phyloP scores from a whole-genome alignment of 1,140 invertebrate genomes.

The Macrobrachium rosenbergii region DNA sequence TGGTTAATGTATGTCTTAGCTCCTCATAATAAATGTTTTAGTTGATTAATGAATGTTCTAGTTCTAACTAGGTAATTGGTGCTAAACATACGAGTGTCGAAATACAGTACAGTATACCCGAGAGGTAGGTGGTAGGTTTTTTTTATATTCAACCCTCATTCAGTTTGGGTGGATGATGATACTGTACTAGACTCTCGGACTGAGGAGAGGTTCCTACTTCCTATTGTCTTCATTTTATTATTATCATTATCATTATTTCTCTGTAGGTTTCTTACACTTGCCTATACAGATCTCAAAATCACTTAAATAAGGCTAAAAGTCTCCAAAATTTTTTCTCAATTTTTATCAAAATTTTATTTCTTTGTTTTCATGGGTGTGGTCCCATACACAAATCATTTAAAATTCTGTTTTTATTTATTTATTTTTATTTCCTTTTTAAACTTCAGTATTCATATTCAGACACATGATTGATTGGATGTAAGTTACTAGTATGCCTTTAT shows the following conservation, averaged over 20 bases:
- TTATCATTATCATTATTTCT: too few species aligned
- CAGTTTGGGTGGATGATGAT: slow-evolving; percentile 3
- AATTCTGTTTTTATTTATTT: slow-evolving; percentile 4
- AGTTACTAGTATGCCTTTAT: not conserved
- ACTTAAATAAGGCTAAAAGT: not conserved
- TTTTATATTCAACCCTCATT: not conserved
- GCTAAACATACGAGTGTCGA: not conserved
- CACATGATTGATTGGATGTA: too few species aligned
- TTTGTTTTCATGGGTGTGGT: slow-evolving; percentile 11
- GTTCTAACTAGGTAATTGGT: not conserved
- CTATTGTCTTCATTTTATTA: not conserved
- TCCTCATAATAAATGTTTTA: too few species aligned
- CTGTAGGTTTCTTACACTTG: too few species aligned
- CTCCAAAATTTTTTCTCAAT: not conserved
- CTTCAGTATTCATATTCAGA: slow-evolving; percentile 8
- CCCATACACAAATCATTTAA: slow-evolving; percentile 1
- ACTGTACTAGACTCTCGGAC: not conserved
- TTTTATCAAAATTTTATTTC: not conserved
- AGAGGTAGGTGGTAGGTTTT: slow-evolving; percentile 25
- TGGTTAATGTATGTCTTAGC: too few species aligned
- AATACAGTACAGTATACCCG: not conserved
- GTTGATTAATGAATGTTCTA: too few species aligned
- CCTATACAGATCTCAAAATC: not conserved
- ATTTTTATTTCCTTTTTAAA: slow-evolving; percentile 5
- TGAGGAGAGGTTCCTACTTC: not conserved